Evolutionary conservation across 2,888 invertebrate species (phyloP).

Genomic region (Sphaerophoria rueppellii): DNA sequence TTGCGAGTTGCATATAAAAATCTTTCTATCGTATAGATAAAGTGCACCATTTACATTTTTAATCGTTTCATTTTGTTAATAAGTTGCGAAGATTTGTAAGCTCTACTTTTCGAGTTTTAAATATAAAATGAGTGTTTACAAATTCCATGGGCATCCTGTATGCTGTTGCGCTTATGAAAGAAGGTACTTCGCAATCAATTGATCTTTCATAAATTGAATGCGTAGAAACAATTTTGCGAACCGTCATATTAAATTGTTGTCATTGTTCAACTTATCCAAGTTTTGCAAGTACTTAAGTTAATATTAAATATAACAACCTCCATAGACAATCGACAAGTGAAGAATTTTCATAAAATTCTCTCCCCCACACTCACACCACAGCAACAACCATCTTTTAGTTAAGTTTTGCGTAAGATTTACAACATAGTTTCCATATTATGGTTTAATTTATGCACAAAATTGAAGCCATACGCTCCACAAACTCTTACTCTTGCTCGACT

Average conservation of each 20-base stretch:
- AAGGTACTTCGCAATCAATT: too few species aligned
- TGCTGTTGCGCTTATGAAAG: too few species aligned
- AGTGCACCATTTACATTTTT: too few species aligned
- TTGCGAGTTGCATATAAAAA: too few species aligned
- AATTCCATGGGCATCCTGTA: too few species aligned
- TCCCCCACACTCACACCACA: background rate
- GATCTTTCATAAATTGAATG: background rate
- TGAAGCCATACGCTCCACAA: background rate
- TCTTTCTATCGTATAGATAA: too few species aligned
- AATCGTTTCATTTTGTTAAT: too few species aligned
- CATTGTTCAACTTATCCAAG: background rate
- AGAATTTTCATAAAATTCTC: constrained; percentile 2
- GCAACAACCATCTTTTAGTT: background rate
- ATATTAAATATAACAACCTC: background rate
- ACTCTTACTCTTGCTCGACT: background rate
- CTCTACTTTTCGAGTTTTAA: too few species aligned
- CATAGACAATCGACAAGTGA: background rate
- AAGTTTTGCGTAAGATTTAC: constrained; percentile 4
- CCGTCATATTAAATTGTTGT: background rate
- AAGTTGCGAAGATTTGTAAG: too few species aligned
- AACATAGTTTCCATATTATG: constrained; percentile 10
- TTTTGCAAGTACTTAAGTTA: background rate
- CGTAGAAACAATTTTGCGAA: background rate
- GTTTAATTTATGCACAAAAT: constrained; percentile 28
- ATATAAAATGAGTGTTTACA: too few species aligned